phyloP scores from a whole-genome alignment of 23 tunicate genomes.

The Styela plicata region DNA sequence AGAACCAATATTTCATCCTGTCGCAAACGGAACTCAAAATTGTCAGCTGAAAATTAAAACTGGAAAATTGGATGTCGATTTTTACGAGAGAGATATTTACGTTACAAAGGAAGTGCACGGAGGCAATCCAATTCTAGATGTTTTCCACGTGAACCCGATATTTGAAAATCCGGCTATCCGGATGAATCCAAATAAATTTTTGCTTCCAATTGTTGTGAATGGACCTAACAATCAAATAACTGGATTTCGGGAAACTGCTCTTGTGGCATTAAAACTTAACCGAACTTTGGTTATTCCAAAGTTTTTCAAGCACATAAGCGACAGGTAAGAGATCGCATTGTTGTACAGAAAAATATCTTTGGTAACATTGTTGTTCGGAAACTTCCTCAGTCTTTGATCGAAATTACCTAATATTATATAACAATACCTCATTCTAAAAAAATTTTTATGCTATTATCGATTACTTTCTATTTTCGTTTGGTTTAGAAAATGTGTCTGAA shows the following conservation, averaged over 20 bases:
- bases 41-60: background rate
- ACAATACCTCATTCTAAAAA: too few relatives aligned
- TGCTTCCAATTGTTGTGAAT: slow-evolving; percentile 7
- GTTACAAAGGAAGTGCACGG: background rate
- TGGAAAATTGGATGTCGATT: background rate
- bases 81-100: background rate
- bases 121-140: background rate
- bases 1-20: background rate
- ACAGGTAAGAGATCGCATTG: slow-evolving; percentile 4
- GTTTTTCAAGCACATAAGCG: slow-evolving; percentile 9
- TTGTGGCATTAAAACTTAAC: background rate
- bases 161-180: background rate
- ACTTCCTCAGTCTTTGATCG: too few relatives aligned
- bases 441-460: too few relatives aligned
- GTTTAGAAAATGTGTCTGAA: too few relatives aligned
- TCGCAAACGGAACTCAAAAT: background rate
- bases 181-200: background rate
- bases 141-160: background rate
- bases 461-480: too few relatives aligned
- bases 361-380: too few relatives aligned
- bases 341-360: too few relatives aligned
- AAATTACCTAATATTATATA: too few relatives aligned
- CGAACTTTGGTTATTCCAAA: slow-evolving; percentile 6
- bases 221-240: slow-evolving; percentile 11
- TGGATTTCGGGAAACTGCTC: slow-evolving; percentile 3